Base-by-base conservation (phyloP, 2,888 invertebrate species). In the Trimorus sp. region DNA sequence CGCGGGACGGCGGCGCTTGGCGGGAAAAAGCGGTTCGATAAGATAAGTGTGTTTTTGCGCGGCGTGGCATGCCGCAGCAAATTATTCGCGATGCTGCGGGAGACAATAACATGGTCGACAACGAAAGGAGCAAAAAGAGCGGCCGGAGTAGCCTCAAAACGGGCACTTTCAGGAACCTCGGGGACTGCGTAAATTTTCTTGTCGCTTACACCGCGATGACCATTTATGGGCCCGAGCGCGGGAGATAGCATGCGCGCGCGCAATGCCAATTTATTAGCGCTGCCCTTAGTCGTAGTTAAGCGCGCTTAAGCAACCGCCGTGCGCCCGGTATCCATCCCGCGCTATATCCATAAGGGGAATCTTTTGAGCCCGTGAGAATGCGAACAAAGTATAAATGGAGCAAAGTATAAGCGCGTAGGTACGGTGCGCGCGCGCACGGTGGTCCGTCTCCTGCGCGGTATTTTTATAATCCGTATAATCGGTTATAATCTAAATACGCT, bases 231-330 rank as follows among this genome's bases (percentile, higher is more conserved):
- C 77, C 79, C 85, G 40, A 71, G 76, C 70, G 84, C 81, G 73
- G 75, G 77, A 88, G 87, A 89, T 88, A 86, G 87, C 86, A 84
- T 84, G 83, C 75, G 80, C 80, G 80, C 70, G 80, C 78, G 88
- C 89, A 87, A 88, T 88, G 88, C 88, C 89, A 90, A 90, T 90
- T 90, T 90, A 90, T 90, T 90, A 90, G 89, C 86, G 85, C 82
- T 89, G 87, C 88, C 88, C 88, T 89, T 89, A 88, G 89, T 88
- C 89, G 87, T 87, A 88, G 87, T 88, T 88, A 87, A 89, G 86
- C 85, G 86, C 85, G 85, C 66, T 81, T 82, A 82, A 82, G 82
- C 77, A 73, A 77, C 85, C 85, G 86, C 86, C 79, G 86, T 79
- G 83, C 75, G 71, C 71, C 59, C 79, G 71, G 80, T 75, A 74